Conservation (phyloP, 2,113 vertebrate species). For the Murina feae region DNA sequence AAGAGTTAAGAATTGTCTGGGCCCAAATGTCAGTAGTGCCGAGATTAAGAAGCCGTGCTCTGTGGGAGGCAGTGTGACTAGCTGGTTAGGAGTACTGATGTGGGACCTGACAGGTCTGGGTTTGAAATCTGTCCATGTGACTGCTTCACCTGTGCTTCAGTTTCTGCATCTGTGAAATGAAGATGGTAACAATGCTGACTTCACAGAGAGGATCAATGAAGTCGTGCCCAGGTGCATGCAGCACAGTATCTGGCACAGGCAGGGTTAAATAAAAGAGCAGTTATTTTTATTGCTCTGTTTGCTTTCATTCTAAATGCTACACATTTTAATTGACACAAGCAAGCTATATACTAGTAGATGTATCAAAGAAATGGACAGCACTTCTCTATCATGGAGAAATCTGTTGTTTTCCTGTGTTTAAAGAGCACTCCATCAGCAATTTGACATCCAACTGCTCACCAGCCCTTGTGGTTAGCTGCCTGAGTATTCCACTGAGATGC, state of each 20-base stretch:
- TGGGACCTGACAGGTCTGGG: background rate
- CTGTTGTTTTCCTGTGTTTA: conserved; percentile 20
- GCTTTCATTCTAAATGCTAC: background rate
- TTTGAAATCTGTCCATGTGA: background rate
- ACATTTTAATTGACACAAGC: background rate
- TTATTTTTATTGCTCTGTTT: background rate
- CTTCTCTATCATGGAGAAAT: conserved; percentile 10
- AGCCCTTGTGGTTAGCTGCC: background rate
- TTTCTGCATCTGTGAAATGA: background rate
- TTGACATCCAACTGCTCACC: background rate
- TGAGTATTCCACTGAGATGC: background rate
- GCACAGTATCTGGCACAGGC: background rate
- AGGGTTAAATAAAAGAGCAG: background rate
- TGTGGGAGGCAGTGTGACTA: background rate
- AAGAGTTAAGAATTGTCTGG: background rate
- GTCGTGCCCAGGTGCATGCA: background rate
- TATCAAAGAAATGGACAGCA: background rate
- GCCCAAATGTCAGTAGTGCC: background rate
- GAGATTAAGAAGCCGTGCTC: background rate
- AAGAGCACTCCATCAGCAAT: background rate
- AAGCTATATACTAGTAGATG: background rate
- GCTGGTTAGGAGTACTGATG: background rate
- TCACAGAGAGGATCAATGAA: background rate
- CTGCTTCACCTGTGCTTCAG: background rate
- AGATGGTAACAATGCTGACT: background rate